phyloP scores from a whole-genome alignment of 2,797 vertebrate genomes.

The Vireo griseus region DNA sequence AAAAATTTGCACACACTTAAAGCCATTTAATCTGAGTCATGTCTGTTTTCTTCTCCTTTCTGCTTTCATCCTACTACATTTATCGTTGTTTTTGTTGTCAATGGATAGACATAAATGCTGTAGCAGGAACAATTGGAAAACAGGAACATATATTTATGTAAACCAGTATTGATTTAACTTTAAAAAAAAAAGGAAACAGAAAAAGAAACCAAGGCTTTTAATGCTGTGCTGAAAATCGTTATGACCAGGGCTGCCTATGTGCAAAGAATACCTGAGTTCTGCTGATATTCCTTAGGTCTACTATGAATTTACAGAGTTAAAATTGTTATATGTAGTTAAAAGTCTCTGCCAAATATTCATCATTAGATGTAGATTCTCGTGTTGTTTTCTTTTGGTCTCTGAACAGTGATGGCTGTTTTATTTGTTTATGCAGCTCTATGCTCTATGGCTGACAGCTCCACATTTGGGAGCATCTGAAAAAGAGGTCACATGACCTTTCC shows the following conservation, averaged over 20 bases:
- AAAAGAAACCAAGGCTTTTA: constrained; percentile 51
- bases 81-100: constrained; percentile 38
- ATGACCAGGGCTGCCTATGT: constrained; percentile 23
- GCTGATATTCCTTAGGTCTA: background rate
- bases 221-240: constrained; percentile 54
- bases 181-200: background rate
- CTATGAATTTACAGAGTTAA: background rate
- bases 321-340: background rate
- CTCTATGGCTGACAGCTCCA: constrained; percentile 37
- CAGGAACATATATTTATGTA: constrained; percentile 71
- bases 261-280: background rate
- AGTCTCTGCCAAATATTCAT: background rate
- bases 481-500: constrained; percentile 70
- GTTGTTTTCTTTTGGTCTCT: background rate
- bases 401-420: background rate
- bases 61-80: background rate
- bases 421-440: constrained; percentile 25
- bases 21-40: constrained; percentile 48
- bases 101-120: constrained; percentile 25
- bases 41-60: constrained; percentile 44
- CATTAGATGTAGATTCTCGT: background rate
- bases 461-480: constrained; percentile 67
- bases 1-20: background rate
- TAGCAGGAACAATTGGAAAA: constrained; percentile 63
- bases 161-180: constrained; percentile 69